Conservation (phyloP, 1,140 invertebrate species). For the Micrasema minimum region DNA sequence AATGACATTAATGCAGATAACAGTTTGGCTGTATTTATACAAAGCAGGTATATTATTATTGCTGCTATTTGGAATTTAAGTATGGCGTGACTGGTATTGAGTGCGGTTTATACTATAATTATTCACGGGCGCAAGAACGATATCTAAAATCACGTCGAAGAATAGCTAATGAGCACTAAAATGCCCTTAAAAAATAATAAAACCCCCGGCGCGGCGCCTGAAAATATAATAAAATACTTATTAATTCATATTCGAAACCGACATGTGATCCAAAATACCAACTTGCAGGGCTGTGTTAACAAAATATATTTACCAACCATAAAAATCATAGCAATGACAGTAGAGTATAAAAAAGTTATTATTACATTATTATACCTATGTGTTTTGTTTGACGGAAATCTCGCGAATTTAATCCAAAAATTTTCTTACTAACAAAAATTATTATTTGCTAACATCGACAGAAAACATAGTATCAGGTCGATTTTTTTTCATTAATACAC, state of each 20-base stretch:
- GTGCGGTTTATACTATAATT: slow-evolving; percentile 2
- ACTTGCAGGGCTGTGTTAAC: too few species aligned
- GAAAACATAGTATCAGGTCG: too few species aligned
- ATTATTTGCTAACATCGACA: too few species aligned
- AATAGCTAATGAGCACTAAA: slow-evolving; percentile 52
- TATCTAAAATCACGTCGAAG: slow-evolving; percentile 39
- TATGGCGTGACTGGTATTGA: slow-evolving; percentile 1
- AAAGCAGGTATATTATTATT: not conserved
- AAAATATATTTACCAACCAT: too few species aligned
- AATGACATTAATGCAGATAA: not conserved
- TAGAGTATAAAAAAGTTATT: too few species aligned
- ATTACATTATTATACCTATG: too few species aligned
- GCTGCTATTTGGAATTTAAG: not conserved
- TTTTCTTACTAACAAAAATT: too few species aligned
- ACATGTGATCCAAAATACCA: slow-evolving; percentile 28
- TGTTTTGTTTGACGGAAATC: too few species aligned
- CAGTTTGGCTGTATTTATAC: not conserved
- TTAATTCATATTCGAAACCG: slow-evolving; percentile 48
- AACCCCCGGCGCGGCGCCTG: slow-evolving; percentile 15
- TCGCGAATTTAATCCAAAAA: too few species aligned
- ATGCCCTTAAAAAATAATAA: slow-evolving; percentile 39
- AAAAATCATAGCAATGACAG: too few species aligned
- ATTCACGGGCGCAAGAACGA: not conserved
- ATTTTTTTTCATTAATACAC: too few species aligned
- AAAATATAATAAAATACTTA: slow-evolving; percentile 41